These are phyloP conservation scores for Rotaria macrura DNA, from an alignment of 2,888 invertebrate genomes.

Conservation along the genomic window DNA sequence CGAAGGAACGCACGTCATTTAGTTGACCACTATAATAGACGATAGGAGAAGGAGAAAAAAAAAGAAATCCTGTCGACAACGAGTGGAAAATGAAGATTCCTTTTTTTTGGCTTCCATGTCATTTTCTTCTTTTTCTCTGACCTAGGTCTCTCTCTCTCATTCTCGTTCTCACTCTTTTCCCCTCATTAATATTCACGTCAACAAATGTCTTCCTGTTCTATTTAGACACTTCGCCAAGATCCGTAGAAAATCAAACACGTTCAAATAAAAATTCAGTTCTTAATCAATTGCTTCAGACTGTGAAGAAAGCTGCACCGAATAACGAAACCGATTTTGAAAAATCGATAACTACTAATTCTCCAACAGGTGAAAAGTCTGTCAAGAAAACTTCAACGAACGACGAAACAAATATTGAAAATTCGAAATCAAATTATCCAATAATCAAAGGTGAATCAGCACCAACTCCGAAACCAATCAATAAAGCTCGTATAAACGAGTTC, in stretches of 20 bases:
- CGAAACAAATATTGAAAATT: not conserved
- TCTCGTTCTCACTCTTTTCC: not conserved
- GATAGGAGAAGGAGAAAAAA: not conserved
- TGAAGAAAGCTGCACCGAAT: not conserved
- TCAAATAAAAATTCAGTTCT: not conserved
- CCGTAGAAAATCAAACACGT: not conserved
- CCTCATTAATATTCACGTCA: not conserved
- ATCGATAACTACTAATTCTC: too few relatives aligned
- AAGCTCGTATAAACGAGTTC: constrained; percentile 8
- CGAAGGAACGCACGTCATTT: not conserved
- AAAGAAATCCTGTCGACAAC: not conserved
- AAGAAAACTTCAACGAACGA: not conserved
- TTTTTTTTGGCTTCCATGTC: not conserved
- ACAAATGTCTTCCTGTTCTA: not conserved
- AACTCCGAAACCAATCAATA: not conserved
- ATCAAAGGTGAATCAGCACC: not conserved
- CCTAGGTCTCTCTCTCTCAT: too few relatives aligned
- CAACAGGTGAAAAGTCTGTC: too few relatives aligned
- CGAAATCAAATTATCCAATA: not conserved
- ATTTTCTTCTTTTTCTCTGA: too few relatives aligned
- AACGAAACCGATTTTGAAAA: too few relatives aligned
- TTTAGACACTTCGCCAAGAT: not conserved
- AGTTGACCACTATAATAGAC: not conserved
- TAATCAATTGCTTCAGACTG: not conserved
- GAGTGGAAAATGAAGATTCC: not conserved